A percentile compares a stretch with the other conserved stretches of the same genome.
Evolutionary conservation across 2,113 vertebrate genomes (phyloP).

Genomic region (Steatornis caripensis): DNA sequence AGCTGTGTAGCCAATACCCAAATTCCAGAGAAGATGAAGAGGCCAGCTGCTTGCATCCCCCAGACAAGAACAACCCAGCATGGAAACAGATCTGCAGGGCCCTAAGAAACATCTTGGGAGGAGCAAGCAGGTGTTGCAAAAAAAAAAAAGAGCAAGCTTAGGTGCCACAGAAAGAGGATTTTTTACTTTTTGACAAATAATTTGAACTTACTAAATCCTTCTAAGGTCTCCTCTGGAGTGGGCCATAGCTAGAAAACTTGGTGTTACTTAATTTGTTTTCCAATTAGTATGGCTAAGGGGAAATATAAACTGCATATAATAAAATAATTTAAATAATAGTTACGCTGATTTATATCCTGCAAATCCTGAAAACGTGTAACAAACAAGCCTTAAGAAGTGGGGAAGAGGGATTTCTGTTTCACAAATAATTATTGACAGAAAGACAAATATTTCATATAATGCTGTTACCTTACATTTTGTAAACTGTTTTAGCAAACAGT

Average conservation of each 20-base stretch:
- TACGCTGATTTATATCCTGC: background rate
- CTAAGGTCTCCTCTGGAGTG: background rate
- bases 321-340: background rate
- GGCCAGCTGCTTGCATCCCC: rapidly evolving
- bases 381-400: background rate
- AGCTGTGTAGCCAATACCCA: background rate
- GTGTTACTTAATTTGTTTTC: background rate
- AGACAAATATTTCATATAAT: background rate
- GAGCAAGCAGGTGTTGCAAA: background rate
- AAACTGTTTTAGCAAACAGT: background rate
- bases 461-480: background rate
- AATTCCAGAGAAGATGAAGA: background rate
- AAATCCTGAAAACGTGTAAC: background rate
- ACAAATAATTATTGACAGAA: background rate
- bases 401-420: background rate
- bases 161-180: too few relatives aligned
- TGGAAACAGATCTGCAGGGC: background rate
- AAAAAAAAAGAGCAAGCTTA: too few relatives aligned
- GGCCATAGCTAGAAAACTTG: background rate
- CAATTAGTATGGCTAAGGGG: background rate
- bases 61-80: background rate
- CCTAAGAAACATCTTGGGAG: background rate
- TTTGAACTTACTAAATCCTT: background rate
- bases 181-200: background rate
- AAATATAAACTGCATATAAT: background rate